Conservation (phyloP, 2,113 vertebrate species). For the Zeus faber region DNA sequence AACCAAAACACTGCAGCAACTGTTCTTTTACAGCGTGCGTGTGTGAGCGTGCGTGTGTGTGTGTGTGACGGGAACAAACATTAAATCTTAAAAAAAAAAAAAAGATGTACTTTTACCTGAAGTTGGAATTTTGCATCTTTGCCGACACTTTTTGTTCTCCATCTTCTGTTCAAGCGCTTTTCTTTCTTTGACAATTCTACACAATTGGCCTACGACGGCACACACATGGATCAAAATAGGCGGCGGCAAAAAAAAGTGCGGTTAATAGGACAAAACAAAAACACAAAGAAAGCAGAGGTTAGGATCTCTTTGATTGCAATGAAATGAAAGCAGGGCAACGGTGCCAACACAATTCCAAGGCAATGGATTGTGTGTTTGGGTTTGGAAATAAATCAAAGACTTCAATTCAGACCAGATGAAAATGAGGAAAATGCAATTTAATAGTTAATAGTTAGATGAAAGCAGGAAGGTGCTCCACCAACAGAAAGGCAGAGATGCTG, state of each 20-base stretch:
- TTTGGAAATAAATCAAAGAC: constrained; percentile 1
- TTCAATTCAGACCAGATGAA: constrained; percentile 13
- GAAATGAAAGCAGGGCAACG: constrained; percentile 35
- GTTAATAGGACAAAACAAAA: constrained; percentile 71
- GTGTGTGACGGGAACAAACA: constrained; percentile 8
- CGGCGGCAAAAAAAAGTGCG: constrained; percentile 66
- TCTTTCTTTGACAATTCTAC: constrained; percentile 99
- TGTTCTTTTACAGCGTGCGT: no score
- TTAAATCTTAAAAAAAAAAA: no score
- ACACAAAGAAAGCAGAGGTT: neutral
- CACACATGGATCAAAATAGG: constrained; percentile 73
- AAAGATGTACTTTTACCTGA: no score
- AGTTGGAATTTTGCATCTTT: constrained; percentile 99
- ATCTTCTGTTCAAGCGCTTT: constrained; percentile 96
- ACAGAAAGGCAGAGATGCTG: neutral
- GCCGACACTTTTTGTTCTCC: constrained; percentile 99
- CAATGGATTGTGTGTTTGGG: constrained; percentile 10
- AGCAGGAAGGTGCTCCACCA: constrained; percentile 11
- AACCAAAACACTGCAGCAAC: no score
- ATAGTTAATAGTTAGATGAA: constrained; percentile 11
- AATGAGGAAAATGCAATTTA: constrained; percentile 5
- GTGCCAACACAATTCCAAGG: constrained; percentile 17
- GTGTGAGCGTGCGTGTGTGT: no score
- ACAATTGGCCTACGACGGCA: constrained; percentile 93
- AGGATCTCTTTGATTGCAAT: constrained; percentile 29